Conservation (phyloP, 2,888 invertebrate species). For the Geotrupes spiniger region DNA sequence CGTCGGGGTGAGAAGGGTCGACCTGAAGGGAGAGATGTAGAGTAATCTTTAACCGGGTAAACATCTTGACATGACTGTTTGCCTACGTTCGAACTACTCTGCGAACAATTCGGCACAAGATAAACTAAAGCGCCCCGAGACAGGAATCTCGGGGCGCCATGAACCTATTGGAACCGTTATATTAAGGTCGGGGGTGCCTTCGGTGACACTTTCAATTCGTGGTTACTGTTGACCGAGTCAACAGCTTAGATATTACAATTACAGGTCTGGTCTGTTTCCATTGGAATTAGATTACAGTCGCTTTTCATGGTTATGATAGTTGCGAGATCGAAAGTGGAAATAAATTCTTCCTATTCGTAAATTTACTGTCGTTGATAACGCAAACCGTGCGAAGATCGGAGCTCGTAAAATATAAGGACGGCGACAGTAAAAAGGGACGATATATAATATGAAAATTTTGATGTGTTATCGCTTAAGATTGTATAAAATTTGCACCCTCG, state of each 20-base stretch:
- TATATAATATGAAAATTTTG: conserved; percentile 10
- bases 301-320: too few species aligned
- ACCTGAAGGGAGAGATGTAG: conserved; percentile 31
- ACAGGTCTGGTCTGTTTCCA: not conserved
- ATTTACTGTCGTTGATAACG: too few species aligned
- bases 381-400: too few species aligned
- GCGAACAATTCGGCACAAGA: conserved; percentile 15
- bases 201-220: conserved; percentile 11
- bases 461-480: conserved; percentile 12
- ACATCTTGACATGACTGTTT: conserved; percentile 37
- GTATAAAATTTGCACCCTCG: conserved; percentile 15
- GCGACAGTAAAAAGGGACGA: too few species aligned
- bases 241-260: conserved; percentile 4
- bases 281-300: too few species aligned
- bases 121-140: conserved; percentile 12
- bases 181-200: not conserved
- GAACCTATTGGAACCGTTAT: conserved; percentile 4
- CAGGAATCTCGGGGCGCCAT: conserved; percentile 6
- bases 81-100: conserved; percentile 29
- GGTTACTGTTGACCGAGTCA: conserved; percentile 9
- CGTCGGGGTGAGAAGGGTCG: conserved; percentile 24
- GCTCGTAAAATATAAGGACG: too few species aligned
- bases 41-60: conserved; percentile 37
- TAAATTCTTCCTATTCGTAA: too few species aligned
- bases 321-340: too few species aligned